phyloP scores from a whole-genome alignment of 2,888 invertebrate genomes.

The Andrena dorsata region DNA sequence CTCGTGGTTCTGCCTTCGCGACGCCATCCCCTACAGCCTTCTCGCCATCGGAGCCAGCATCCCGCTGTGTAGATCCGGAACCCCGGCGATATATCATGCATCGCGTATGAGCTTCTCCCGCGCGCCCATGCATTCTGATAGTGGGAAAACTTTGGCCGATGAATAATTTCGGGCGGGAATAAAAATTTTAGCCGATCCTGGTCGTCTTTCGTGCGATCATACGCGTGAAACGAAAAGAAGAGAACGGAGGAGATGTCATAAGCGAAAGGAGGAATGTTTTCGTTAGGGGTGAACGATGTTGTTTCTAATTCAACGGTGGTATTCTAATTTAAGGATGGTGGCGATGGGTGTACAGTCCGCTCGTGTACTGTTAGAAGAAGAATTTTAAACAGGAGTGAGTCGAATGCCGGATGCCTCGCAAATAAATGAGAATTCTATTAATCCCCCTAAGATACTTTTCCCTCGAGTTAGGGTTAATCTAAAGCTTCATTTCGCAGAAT shows the following conservation, averaged over 20 bases:
- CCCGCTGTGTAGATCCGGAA: slow-evolving; percentile 3
- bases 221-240: neutral
- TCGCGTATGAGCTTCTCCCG: neutral
- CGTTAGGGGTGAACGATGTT: neutral
- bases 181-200: slow-evolving; percentile 28
- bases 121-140: neutral
- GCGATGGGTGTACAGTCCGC: neutral
- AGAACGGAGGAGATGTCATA: neutral
- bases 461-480: neutral
- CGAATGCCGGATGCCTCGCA: too few relatives aligned
- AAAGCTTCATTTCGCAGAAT: neutral
- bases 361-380: too few relatives aligned
- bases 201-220: neutral
- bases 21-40: slow-evolving; percentile 7
- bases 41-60: slow-evolving; percentile 14
- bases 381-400: too few relatives aligned
- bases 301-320: neutral
- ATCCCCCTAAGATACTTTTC: neutral
- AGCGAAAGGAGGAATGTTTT: neutral
- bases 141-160: slow-evolving; percentile 34
- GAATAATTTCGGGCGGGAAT: slow-evolving; percentile 48
- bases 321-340: too few relatives aligned
- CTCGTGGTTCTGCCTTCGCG: slow-evolving; percentile 20
- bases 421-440: neutral
- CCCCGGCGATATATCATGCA: slow-evolving; percentile 18